Base-by-base conservation (phyloP, 2,113 vertebrate species). In the Hystrix brachyura region DNA sequence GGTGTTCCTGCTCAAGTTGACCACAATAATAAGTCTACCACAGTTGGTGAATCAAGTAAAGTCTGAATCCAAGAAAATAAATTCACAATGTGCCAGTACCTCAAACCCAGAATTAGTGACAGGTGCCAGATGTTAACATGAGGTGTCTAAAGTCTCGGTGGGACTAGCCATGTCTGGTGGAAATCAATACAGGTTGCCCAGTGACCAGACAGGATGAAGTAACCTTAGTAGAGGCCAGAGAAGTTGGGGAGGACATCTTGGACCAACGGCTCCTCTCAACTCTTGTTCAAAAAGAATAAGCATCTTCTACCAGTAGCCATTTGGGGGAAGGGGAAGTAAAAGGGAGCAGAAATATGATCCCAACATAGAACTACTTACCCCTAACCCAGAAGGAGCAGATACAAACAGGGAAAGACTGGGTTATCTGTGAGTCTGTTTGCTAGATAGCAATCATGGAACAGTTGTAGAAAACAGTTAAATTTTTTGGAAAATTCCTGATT, bases 51-150 rank as follows among this genome's bases (percentile, higher is more conserved):
- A 32, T 34, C 51, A 90, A 82, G 51, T 0, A 79, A 91, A 23
- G 32, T 14, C 67, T 71, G 46, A 82, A 7, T 14, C 85, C 53
- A 65, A 80, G 88, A 38, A 90, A 91, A 94, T 57, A 59, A 81
- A 90, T 15, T 79, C 57, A n/a, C 9, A 32, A 67, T 82, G 34
- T 74, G 27, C 32, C 17, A 57, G 17, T 60, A 57, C 27, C 60
- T 89, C 29, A 72, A 82, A 89, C 29, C 29, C 59, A 95, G 67
- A 95, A 84, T 80, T 14, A 89, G 72, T 21, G 21, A 13, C 65
- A 93, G 62, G 34, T 29, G 13, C 34, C 74, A 62, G 51, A 32
- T 79, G 6, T 55, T 65, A 81, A 51, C n/a, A 21, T 25, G n/a
- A 65, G 9, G 74, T 79, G 12, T 15, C 67, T 10, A 76, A 78